A percentile compares a stretch with the other conserved stretches of the same genome.
Conservation (phyloP, 1,140 invertebrate genomes). For the Cydia pomonella region DNA sequence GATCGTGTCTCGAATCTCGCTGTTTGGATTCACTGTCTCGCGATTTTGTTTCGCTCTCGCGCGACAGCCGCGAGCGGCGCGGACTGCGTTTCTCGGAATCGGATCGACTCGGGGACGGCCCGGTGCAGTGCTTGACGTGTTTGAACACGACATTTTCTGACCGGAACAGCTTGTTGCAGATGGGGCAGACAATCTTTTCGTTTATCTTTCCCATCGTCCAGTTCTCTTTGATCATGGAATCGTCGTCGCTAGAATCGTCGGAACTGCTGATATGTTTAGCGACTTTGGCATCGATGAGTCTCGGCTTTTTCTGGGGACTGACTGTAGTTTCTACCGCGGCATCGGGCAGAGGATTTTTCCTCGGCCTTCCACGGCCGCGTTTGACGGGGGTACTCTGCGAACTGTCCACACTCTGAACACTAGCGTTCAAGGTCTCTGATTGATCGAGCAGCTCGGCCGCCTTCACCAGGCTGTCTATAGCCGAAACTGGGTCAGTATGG, state of each 20-base stretch:
- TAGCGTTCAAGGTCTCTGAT: constrained; percentile 55
- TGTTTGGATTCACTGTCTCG: constrained; percentile 51
- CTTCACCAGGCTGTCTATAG: constrained; percentile 73
- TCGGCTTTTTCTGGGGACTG: constrained; percentile 67
- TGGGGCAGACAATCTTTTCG: constrained; percentile 77
- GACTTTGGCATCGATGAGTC: constrained; percentile 56
- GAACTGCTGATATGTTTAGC: constrained; percentile 50
- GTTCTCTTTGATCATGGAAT: constrained; percentile 68
- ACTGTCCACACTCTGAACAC: constrained; percentile 40
- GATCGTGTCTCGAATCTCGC: constrained; percentile 43
- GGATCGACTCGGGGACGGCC: constrained; percentile 68
- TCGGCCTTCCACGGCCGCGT: constrained; percentile 70
- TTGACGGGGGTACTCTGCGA: constrained; percentile 59
- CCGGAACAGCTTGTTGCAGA: constrained; percentile 76
- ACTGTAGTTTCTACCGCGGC: constrained; percentile 45
- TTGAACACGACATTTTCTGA: constrained; percentile 78
- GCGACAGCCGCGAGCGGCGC: constrained; percentile 53
- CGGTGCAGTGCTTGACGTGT: constrained; percentile 79
- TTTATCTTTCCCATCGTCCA: constrained; percentile 78
- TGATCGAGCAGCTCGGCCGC: constrained; percentile 72
- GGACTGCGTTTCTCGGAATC: constrained; percentile 67
- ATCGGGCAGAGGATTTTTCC: constrained; percentile 70
- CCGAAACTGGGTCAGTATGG: constrained; percentile 59
- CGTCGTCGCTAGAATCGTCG: constrained; percentile 60
- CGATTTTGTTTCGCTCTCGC: constrained; percentile 58